Evolutionary conservation across 2,113 vertebrate genomes (phyloP).

Genomic region (Tupaia tana): DNA sequence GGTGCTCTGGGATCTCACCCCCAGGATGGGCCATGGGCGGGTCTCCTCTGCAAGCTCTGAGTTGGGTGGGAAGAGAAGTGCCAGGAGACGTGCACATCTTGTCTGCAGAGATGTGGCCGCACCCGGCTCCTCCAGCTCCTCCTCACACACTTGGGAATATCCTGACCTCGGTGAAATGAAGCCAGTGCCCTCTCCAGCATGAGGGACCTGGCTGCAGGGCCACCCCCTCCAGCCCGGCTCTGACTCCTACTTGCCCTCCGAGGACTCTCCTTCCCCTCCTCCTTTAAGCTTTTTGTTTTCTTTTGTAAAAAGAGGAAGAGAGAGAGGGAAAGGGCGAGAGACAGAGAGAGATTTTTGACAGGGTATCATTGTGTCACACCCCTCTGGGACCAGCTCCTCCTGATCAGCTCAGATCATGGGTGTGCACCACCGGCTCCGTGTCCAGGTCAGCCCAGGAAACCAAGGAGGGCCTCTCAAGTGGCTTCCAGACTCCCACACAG

Average conservation of each 20-base stretch:
- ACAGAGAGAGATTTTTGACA: too few species aligned
- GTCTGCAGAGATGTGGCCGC: neutral
- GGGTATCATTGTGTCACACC: too few species aligned
- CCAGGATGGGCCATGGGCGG: accelerated
- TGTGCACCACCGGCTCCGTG: too few species aligned
- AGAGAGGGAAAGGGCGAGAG: too few species aligned
- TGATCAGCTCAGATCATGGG: too few species aligned
- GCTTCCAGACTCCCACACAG: too few species aligned
- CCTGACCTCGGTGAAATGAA: neutral
- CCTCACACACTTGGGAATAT: too few species aligned
- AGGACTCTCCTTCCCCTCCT: neutral
- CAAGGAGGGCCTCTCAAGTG: too few species aligned
- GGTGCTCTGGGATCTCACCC: neutral
- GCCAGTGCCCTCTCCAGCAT: neutral
- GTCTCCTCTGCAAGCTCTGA: neutral
- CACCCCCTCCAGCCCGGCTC: neutral
- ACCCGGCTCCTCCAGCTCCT: neutral
- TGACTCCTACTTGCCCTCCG: neutral
- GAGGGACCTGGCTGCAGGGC: accelerated
- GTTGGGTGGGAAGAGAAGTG: neutral
- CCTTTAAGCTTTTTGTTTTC: neutral
- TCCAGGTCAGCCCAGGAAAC: too few species aligned
- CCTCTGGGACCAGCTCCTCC: too few species aligned
- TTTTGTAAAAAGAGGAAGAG: too few species aligned
- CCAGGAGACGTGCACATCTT: too few species aligned